Evolutionary conservation across 2,797 vertebrate genomes (phyloP), one percentile per base, ranked within the genome.

Genomic region (Phrynocephalus forsythii): DNA sequence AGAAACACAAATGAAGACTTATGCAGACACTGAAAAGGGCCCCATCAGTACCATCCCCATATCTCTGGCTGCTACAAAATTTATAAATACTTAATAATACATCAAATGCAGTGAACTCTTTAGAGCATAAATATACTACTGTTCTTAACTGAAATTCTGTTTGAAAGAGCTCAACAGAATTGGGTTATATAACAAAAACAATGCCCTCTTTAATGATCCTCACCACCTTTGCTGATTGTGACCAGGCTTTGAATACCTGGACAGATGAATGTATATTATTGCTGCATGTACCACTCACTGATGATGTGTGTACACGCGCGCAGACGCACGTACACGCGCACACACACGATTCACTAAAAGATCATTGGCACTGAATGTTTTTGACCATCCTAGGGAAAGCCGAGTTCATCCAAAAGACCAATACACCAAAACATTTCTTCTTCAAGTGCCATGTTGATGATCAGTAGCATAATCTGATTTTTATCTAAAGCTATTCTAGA

Each of bases 61-160:
- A 88, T 66, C 28, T 30, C 72, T 60, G 63, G 50, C 33, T 71
- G 11, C 72, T 88, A 67, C 82, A 84, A 73, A 81, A 88, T 88
- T 33, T 66, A 68, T 81, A 68, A 85, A 88, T 56, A 68, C 7
- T 81, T 33, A 85, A 88, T 81, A 88, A 81, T 85, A 88, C 60
- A 88, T 81, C 60, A 76, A 88, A 81, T n/a, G 26, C 38, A 75
- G 68, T 28, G n/a, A 88, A 68, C 52, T 66, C 26, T 76, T 81
- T 88, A 44, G 30, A 81, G 44, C 44, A 88, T 68, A 76, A 76
- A 63, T 50, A 73, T 73, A 24, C 30, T 15, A 66, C 6, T 24
- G 30, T 44, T 85, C n/a, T 30, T 68, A 87, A 87, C 38, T 82
- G 28, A 81, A 85, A 81, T 56, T 67, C 44, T 56, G 22, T 80